These are phyloP conservation scores for Engraulis encrasicolus DNA, from an alignment of 2,113 vertebrate genomes.

Conservation along the genomic window DNA sequence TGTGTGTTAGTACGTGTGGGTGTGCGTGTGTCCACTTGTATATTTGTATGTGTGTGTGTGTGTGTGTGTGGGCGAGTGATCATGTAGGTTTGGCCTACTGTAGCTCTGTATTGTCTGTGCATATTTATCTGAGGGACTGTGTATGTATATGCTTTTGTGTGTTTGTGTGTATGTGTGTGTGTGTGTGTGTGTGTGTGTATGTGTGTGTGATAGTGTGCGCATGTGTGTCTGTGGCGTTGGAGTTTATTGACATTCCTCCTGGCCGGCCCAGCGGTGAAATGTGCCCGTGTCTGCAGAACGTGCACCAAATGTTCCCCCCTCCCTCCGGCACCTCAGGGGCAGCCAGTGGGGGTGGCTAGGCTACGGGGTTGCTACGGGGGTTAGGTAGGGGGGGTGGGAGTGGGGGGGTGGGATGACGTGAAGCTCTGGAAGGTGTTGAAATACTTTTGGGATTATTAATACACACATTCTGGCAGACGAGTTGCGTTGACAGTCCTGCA, in stretches of 20 bases:
- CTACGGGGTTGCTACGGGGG: no score
- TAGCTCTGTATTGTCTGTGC: neutral
- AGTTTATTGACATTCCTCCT: neutral
- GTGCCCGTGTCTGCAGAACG: constrained; percentile 11
- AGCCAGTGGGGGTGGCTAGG: neutral
- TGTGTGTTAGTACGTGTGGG: neutral
- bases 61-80: neutral
- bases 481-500: neutral
- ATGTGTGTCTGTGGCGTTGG: neutral
- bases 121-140: constrained; percentile 19
- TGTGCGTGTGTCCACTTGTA: no score
- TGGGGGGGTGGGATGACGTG: neutral
- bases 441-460: neutral
- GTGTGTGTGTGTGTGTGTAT: neutral
- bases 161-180: neutral
- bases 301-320: constrained; percentile 20
- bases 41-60: neutral
- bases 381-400: no score
- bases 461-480: neutral
- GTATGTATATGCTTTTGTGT: neutral
- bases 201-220: neutral
- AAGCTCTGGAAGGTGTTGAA: neutral
- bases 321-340: neutral
- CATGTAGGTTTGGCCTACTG: no score
- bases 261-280: neutral